These are phyloP conservation scores for Idaea dimidiata DNA, from an alignment of 2,888 invertebrate species.

Conservation along the genomic window DNA sequence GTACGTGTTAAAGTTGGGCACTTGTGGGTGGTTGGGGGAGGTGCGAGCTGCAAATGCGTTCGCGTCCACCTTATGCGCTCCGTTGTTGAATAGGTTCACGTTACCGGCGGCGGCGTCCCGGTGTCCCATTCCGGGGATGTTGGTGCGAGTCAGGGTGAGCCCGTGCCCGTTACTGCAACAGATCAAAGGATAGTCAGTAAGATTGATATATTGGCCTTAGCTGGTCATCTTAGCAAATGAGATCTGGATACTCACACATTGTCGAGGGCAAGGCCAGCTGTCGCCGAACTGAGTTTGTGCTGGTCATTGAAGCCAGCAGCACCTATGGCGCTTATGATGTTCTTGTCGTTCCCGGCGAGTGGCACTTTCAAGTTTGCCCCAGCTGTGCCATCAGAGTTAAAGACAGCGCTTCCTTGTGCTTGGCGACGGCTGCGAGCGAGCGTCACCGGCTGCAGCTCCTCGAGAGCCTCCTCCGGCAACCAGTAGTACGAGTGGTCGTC, in stretches of 20 bases:
- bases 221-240: background rate
- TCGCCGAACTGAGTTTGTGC: conserved; percentile 41
- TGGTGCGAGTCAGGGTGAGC: conserved; percentile 36
- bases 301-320: conserved; percentile 32
- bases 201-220: background rate
- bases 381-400: conserved; percentile 37
- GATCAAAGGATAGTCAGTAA: background rate
- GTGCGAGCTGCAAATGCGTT: conserved; percentile 52
- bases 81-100: conserved; percentile 41
- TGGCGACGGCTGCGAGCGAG: conserved; percentile 33
- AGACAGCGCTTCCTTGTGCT: conserved; percentile 27
- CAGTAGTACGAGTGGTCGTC: background rate
- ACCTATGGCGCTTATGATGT: conserved; percentile 42
- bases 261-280: conserved; percentile 47
- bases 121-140: conserved; percentile 43
- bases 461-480: background rate
- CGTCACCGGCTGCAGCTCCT: conserved; percentile 14
- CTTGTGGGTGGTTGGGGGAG: conserved; percentile 41
- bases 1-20: conserved; percentile 53
- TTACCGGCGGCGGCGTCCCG: conserved; percentile 42
- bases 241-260: conserved; percentile 42
- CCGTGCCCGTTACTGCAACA: conserved; percentile 47
- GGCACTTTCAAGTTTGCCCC: conserved; percentile 36
- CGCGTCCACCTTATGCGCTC: conserved; percentile 44
- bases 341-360: conserved; percentile 35